These are phyloP conservation scores for Antechinus stuartii DNA, from an alignment of 2,113 vertebrate genomes.

Conservation along the genomic window DNA sequence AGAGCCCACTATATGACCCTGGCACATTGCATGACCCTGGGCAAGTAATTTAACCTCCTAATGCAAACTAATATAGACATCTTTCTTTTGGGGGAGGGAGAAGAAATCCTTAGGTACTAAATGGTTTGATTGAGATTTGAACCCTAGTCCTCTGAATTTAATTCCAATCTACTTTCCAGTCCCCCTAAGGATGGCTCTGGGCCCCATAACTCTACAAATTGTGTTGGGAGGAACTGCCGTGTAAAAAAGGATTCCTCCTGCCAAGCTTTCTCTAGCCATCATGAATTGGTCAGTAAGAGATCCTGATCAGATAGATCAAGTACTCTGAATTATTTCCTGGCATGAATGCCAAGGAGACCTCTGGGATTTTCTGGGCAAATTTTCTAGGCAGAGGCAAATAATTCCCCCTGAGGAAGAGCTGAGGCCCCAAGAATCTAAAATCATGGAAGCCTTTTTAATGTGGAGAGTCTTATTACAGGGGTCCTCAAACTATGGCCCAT, in stretches of 20 bases:
- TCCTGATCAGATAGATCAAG: not conserved
- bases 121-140: too few species aligned
- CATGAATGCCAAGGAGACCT: not conserved
- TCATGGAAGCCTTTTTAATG: not conserved
- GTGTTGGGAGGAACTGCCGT: not conserved
- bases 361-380: conserved; percentile 6
- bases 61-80: too few species aligned
- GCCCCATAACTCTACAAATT: not conserved
- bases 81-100: too few species aligned
- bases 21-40: not conserved
- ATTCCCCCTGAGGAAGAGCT: not conserved
- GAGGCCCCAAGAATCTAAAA: not conserved
- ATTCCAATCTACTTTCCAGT: not conserved
- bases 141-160: not conserved
- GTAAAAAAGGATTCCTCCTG: not conserved
- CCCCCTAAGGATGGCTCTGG: not conserved
- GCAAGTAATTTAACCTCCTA: too few species aligned
- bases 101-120: too few species aligned
- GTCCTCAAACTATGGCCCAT: too few species aligned
- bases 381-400: not conserved
- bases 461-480: not conserved
- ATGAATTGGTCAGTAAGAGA: not conserved
- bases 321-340: not conserved
- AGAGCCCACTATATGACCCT: not conserved
- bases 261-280: not conserved